These are phyloP conservation scores for Lasius platythorax DNA, from an alignment of 2,888 invertebrate genomes.

Conservation along the genomic window DNA sequence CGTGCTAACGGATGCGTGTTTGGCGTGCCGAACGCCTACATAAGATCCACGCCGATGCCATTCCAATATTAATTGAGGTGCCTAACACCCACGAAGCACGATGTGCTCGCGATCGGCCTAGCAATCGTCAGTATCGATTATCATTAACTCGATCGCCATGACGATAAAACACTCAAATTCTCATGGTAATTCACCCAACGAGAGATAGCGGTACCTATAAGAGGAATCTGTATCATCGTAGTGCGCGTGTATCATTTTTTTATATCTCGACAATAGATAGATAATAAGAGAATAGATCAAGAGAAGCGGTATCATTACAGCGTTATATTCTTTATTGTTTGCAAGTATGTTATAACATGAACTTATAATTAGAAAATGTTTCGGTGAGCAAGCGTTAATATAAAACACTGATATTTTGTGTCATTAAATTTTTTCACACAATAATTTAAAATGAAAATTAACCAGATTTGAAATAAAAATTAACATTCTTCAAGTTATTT, in stretches of 20 bases:
- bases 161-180: conserved; percentile 66
- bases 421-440: neutral
- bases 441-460: neutral
- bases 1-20: conserved; percentile 73
- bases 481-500: neutral
- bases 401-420: neutral
- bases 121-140: conserved; percentile 63
- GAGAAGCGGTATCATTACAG: neutral
- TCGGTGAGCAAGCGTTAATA: neutral
- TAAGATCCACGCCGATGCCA: conserved; percentile 74
- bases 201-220: conserved; percentile 64
- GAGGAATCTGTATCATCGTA: conserved; percentile 42
- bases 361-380: neutral
- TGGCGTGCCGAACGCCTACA: conserved; percentile 72
- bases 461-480: neutral
- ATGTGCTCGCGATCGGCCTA: conserved; percentile 61
- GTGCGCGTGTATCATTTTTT: neutral
- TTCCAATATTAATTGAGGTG: conserved; percentile 80
- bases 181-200: conserved; percentile 66
- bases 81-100: conserved; percentile 72
- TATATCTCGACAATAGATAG: neutral
- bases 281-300: neutral
- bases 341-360: neutral
- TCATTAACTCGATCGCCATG: conserved; percentile 72
- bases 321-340: neutral